A percentile compares a stretch with the other conserved stretches of the same genome.
These are phyloP conservation scores for Cinclus mexicanus DNA, from an alignment of 2,113 vertebrate genomes.

Conservation along the genomic window DNA sequence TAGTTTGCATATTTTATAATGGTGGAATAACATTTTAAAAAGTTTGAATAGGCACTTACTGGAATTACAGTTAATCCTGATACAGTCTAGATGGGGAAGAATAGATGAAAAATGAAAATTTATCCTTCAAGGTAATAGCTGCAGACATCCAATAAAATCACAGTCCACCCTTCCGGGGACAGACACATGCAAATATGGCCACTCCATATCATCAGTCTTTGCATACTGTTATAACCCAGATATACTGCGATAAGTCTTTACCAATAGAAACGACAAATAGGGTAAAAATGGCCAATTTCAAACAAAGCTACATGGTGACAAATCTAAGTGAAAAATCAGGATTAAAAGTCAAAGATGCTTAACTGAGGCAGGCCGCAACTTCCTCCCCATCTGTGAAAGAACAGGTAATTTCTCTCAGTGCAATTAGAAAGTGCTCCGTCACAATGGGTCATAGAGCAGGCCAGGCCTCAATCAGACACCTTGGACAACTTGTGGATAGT, in stretches of 20 bases:
- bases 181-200: slow-evolving; percentile 92
- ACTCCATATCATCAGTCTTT: slow-evolving; percentile 80
- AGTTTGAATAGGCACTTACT: slow-evolving; percentile 99
- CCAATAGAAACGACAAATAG: slow-evolving; percentile 72
- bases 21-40: slow-evolving; percentile 87
- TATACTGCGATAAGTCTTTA: slow-evolving; percentile 70
- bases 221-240: slow-evolving; percentile 70
- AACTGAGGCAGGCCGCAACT: slow-evolving; percentile 75
- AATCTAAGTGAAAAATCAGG: slow-evolving; percentile 72
- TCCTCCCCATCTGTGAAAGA: slow-evolving; percentile 83
- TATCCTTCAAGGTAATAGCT: slow-evolving; percentile 99
- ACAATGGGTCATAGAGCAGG: slow-evolving; percentile 79
- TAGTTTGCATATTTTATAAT: slow-evolving; percentile 76
- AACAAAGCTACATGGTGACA: slow-evolving; percentile 90
- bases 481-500: slow-evolving; percentile 68
- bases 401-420: slow-evolving; percentile 59
- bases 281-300: slow-evolving; percentile 85
- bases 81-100: slow-evolving; percentile 99
- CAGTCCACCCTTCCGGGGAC: slow-evolving; percentile 99
- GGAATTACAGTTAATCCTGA: slow-evolving; percentile 99
- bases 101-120: slow-evolving; percentile 99
- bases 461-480: slow-evolving; percentile 74
- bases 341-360: slow-evolving; percentile 77
- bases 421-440: slow-evolving; percentile 80
- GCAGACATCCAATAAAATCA: slow-evolving; percentile 99